Percentiles rank a stretch among this genome's conserved stretches.
Evolutionary conservation across 2,888 invertebrate genomes (phyloP).

Genomic region (Sericinus montela): DNA sequence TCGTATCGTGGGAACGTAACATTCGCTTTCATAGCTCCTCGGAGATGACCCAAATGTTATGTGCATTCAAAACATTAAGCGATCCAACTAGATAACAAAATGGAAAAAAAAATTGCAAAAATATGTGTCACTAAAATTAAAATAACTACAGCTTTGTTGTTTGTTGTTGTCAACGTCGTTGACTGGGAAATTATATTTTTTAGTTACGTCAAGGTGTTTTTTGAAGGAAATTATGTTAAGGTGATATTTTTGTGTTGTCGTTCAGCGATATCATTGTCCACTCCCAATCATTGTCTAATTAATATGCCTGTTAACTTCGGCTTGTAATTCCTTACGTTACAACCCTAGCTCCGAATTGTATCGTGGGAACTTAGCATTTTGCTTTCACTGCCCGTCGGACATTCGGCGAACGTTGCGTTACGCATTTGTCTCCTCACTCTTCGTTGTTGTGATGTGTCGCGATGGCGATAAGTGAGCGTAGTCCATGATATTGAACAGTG

Average conservation of each 20-base stretch:
- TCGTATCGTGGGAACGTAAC: conserved; percentile 6
- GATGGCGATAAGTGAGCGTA: conserved; percentile 7
- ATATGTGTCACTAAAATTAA: too few species aligned
- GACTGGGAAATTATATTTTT: too few species aligned
- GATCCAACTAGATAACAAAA: not conserved
- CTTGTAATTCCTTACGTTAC: conserved; percentile 2
- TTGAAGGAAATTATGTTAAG: too few species aligned
- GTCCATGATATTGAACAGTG: not conserved
- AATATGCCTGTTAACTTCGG: too few species aligned
- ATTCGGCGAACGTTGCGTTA: conserved; percentile 21
- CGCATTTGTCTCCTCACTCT: conserved; percentile 18
- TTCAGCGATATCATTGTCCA: too few species aligned
- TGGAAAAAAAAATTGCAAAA: too few species aligned
- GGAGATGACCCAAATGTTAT: not conserved
- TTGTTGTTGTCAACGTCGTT: too few species aligned
- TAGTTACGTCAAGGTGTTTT: too few species aligned
- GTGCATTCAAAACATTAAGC: too few species aligned
- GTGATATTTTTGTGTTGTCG: too few species aligned
- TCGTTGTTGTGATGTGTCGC: conserved; percentile 6
- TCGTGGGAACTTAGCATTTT: conserved; percentile 43
- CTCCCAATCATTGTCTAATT: too few species aligned
- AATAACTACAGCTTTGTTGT: too few species aligned
- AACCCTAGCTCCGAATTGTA: conserved; percentile 21
- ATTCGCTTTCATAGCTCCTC: not conserved
- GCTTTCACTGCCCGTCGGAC: conserved; percentile 33